A percentile compares a stretch with the other conserved stretches of the same genome.
These are phyloP conservation scores for Craseonycteris thonglongyai DNA, from an alignment of 2,113 vertebrate species.

Conservation along the genomic window DNA sequence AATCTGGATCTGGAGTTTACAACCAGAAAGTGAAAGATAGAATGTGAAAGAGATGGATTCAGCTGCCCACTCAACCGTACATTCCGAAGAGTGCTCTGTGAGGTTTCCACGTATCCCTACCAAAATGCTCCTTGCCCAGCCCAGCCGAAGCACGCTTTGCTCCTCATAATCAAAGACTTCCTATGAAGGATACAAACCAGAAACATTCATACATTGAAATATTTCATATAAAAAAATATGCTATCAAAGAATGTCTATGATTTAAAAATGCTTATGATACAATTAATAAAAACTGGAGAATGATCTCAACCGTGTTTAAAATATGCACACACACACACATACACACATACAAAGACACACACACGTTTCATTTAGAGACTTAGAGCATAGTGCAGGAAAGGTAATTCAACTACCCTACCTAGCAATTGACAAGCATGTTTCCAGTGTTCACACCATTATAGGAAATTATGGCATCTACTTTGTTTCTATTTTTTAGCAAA, in stretches of 20 bases:
- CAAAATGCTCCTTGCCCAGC: neutral
- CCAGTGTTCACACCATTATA: neutral
- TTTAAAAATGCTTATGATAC: neutral
- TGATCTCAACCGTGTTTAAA: neutral
- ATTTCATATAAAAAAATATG: neutral
- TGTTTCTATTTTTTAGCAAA: slow-evolving; percentile 6
- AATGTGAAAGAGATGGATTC: neutral
- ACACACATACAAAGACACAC: no score
- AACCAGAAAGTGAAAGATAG: neutral
- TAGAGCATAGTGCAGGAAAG: neutral
- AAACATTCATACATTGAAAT: neutral
- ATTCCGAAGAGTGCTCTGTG: no score
- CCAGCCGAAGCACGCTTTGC: neutral
- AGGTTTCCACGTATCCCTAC: neutral
- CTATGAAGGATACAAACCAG: neutral
- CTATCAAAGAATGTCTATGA: neutral
- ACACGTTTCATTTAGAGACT: neutral
- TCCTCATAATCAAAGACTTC: neutral
- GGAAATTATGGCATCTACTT: neutral
- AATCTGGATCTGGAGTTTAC: neutral
- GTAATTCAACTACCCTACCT: neutral
- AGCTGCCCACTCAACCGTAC: neutral
- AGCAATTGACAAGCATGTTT: neutral
- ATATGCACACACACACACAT: neutral
- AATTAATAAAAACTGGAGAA: neutral